Evolutionary conservation across 2,113 vertebrate genomes (phyloP).

Genomic region (Formicarius rufipectus): DNA sequence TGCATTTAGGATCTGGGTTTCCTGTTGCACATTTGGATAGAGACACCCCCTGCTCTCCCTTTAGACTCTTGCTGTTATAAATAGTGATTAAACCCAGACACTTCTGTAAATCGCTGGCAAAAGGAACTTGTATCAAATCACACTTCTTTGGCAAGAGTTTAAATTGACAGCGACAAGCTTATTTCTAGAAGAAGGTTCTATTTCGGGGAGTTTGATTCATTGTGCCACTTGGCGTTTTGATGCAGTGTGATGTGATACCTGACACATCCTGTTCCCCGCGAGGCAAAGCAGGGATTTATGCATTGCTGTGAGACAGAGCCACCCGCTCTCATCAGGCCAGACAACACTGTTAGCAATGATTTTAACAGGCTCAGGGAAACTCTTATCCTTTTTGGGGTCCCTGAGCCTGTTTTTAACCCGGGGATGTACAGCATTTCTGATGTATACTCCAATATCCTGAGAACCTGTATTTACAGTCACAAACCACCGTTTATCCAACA

Average conservation of each 20-base stretch:
- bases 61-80: neutral
- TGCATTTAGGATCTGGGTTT: neutral
- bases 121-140: neutral
- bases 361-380: neutral
- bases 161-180: neutral
- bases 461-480: slow-evolving; percentile 1
- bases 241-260: neutral
- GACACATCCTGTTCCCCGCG: neutral
- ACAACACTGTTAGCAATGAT: neutral
- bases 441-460: neutral
- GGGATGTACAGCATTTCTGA: neutral
- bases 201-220: slow-evolving; percentile 13
- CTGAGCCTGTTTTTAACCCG: neutral
- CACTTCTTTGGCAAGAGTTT: neutral
- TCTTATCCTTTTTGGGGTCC: neutral
- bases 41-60: neutral
- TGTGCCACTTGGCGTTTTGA: neutral
- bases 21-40: neutral
- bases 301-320: neutral
- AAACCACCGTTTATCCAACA: neutral
- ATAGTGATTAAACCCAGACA: slow-evolving; percentile 1
- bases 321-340: neutral
- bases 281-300: neutral
- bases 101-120: neutral
- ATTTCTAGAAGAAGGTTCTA: slow-evolving; percentile 18